Evolutionary conservation across 2,113 vertebrate species (phyloP).

Genomic region (Promerops cafer): DNA sequence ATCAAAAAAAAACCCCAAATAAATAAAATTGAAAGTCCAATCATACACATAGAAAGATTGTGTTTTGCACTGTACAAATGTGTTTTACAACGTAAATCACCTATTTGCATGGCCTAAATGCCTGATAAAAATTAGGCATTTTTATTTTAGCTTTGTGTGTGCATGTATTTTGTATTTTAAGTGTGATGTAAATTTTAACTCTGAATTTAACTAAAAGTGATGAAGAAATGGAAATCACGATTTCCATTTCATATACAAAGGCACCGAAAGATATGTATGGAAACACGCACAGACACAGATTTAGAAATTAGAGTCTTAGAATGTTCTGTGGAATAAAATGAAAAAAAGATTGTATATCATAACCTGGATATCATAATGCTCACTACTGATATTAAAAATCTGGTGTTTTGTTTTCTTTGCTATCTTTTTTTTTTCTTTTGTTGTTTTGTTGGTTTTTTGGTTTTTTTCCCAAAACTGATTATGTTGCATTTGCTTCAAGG

Average conservation of each 20-base stretch:
- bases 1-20: fast-evolving
- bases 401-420: neutral
- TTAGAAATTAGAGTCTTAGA: neutral
- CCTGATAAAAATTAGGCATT: neutral
- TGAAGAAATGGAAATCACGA: neutral
- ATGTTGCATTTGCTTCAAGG: neutral
- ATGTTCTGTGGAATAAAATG: neutral
- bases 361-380: neutral
- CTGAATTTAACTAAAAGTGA: neutral
- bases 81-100: neutral
- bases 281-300: neutral
- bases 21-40: neutral
- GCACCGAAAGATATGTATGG: neutral
- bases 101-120: neutral
- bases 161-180: neutral
- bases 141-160: neutral
- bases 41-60: neutral
- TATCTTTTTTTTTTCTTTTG: fast-evolving
- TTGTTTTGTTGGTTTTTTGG: neutral
- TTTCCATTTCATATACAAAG: neutral
- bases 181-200: neutral
- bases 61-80: neutral
- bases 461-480: neutral
- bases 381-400: neutral
- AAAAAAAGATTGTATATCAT: neutral